Base-by-base conservation (phyloP, 2,797 vertebrate genomes). In the Xenentodon cancila region DNA sequence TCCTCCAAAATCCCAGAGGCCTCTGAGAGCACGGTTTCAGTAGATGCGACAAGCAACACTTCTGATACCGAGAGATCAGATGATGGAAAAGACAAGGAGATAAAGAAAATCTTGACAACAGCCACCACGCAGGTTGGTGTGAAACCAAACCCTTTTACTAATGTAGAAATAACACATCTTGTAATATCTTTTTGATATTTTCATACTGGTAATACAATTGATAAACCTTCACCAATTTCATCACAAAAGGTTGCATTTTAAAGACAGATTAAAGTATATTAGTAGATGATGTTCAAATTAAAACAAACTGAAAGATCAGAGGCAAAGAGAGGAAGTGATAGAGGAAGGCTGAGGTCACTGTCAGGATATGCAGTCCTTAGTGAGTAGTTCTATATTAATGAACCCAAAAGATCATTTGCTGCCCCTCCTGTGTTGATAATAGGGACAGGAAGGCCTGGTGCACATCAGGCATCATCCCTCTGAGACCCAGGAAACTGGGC, bases 41-140 rank as follows among this genome's bases (percentile, higher is more conserved):
- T 81, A 66, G 95, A 97, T 58, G 91, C 88, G 25, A 90, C 91
- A 74, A 94, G 92, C 86, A 90, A 92, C 64, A 87, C 91, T 59
- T 96, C 94, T 58, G 96, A 97, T 70, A 92, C 95, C 0, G 95
- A 96, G 80, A 92, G 92, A 77, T 95, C 93, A 43, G 96, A 96
- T 9, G 94, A 97, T 66, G 91, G 94, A 67, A 96, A 95, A 80
- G 95, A 96, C 47, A 97, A 96, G 68, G 96, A 97, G 79, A 92
- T 92, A 49, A 93, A 93, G 84, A 98, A 96, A 88, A 97, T 98
- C 83, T 96, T 95, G 82, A 98, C 97, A 7, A 97, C 85, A 3
- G 81, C 96, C n/a, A 96, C 96, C 19, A 97, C 95, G 17, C 97
- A 98, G 92, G 97, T 97, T 76, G 79, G 92, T 75, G 9, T 2